phyloP scores from a whole-genome alignment of 2,797 vertebrate genomes.

The Coendou prehensilis region DNA sequence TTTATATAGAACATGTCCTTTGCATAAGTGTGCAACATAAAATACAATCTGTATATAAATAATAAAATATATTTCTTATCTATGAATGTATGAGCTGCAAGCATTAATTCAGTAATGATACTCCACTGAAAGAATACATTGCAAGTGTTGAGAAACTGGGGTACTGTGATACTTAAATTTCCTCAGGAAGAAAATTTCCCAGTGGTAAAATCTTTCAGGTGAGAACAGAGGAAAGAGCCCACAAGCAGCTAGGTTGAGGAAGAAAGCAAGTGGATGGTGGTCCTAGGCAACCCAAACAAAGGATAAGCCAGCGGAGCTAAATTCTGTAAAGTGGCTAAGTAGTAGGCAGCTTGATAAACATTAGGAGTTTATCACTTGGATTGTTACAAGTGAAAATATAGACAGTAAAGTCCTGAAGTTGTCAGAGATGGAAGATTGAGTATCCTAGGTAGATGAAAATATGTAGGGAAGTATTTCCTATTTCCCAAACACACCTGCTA shows the following conservation, averaged over 20 bases:
- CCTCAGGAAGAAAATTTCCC: not conserved
- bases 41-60: slow-evolving; percentile 50
- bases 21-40: slow-evolving; percentile 64
- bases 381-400: not conserved
- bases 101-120: slow-evolving; percentile 53
- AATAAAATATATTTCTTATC: slow-evolving; percentile 57
- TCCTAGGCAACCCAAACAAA: not conserved
- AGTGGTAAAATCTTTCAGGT: not conserved
- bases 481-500: not conserved
- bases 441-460: not conserved
- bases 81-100: slow-evolving; percentile 29
- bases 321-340: not conserved
- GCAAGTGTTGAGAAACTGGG: not conserved
- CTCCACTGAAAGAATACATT: not conserved
- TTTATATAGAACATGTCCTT: slow-evolving; percentile 73
- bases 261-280: not conserved
- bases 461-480: accelerated
- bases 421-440: not conserved
- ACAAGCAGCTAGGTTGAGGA: not conserved
- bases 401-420: not conserved
- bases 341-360: not conserved
- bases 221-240: not conserved
- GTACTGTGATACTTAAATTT: not conserved
- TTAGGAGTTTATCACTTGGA: not conserved
- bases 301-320: not conserved